Percentiles rank a stretch among this genome's conserved stretches.
phyloP scores from a whole-genome alignment of 1,140 invertebrate genomes.

The Leptoteleia sp. region DNA sequence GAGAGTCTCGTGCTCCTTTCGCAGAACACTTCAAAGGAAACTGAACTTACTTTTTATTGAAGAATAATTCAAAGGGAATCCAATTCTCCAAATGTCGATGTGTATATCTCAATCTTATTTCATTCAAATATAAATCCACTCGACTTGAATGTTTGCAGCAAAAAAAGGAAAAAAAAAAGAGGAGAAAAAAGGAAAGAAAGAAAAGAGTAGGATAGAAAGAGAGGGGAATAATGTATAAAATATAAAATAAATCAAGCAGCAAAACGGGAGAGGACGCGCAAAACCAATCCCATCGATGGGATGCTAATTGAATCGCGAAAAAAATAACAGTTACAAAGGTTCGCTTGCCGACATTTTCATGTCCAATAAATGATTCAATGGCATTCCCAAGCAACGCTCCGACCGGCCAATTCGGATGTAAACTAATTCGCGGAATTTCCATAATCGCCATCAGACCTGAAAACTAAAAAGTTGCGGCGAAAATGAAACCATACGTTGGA shows the following conservation, averaged over 20 bases:
- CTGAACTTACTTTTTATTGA: conserved; percentile 48
- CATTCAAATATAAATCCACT: conserved; percentile 16
- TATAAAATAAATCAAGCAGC: too few relatives aligned
- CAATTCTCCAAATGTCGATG: conserved; percentile 13
- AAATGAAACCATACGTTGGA: too few relatives aligned
- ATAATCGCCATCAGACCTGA: conserved; percentile 22
- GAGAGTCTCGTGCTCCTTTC: too few relatives aligned
- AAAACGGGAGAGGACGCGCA: too few relatives aligned
- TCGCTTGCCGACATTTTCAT: conserved; percentile 7
- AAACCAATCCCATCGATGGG: too few relatives aligned
- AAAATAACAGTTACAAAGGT: neutral
- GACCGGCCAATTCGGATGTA: conserved; percentile 2
- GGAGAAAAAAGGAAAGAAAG: neutral
- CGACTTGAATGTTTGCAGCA: neutral
- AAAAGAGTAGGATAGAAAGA: neutral
- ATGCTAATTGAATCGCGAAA: conserved; percentile 12
- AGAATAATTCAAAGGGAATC: conserved; percentile 35
- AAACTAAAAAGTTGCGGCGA: conserved; percentile 20
- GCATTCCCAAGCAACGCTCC: neutral
- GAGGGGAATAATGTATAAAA: too few relatives aligned
- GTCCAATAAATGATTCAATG: conserved; percentile 14
- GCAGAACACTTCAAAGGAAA: too few relatives aligned
- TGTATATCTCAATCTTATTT: conserved; percentile 6
- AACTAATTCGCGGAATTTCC: conserved; percentile 23
- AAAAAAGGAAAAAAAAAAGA: neutral